Evolutionary conservation across 2,797 vertebrate genomes (phyloP), one percentile per base, ranked within the genome.

Genomic region (Microctenopoma lineatum): DNA sequence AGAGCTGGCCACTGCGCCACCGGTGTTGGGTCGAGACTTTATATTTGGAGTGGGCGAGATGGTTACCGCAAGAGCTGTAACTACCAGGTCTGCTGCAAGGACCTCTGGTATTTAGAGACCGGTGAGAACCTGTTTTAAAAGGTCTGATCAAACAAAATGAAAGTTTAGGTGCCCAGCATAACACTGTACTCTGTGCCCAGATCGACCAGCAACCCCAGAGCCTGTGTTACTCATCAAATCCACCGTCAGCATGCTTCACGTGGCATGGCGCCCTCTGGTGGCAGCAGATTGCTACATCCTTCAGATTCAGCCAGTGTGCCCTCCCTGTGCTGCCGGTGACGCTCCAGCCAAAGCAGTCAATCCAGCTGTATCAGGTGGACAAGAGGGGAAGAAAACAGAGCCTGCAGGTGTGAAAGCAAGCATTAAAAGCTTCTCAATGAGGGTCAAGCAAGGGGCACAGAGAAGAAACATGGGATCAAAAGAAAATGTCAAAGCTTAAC

Each of bases 41-140:
- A 98, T 77, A 89, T 99, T 72, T 99, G 98, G 98, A 99, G 98
- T 38, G 98, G 98, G 42, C 95, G 98, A 32, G 97, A 99, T 34
- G 97, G 97, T 32, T 99, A 96, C 90, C 94, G 94, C 59, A 99
- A 98, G 90, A 96, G 90, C 83, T 95, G 96, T 90, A 97, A 96
- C 87, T 97, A 96, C 93, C 98, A 99, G 92, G 96, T 99, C 66
- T 99, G 98, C 94, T 98, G 97, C 91, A 98, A 97, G 84, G 98
- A 99, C 87, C 95, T 99, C 72, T 99, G 98, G 97, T 99, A 96
- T 89, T 94, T 99, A 89, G 98, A 99, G 92, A 98, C 96, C 73
- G 97, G 97, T 99, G 90, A 94, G 94, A 32, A 58, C 26, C 15
- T 27, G 3, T 51, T 34, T 16, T 39, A 12, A 25, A 18, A 56